Conservation (phyloP, 2,797 vertebrate species). For the Chromobotia macracanthus region DNA sequence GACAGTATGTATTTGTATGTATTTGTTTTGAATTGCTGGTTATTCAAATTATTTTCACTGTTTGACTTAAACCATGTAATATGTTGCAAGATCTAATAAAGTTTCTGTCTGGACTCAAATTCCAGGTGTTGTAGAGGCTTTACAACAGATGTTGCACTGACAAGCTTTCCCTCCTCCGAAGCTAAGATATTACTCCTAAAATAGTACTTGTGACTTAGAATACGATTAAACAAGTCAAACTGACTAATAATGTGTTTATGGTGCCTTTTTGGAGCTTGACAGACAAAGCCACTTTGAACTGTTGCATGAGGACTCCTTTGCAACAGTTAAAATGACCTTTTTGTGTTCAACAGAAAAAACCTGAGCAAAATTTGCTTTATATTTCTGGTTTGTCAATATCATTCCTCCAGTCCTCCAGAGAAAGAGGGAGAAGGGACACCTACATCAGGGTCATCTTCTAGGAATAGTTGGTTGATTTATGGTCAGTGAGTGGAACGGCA, state of each 20-base stretch:
- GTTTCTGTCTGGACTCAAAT: too few relatives aligned
- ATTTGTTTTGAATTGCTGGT: too few relatives aligned
- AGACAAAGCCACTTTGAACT: background rate
- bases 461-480: slow-evolving; percentile 53
- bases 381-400: slow-evolving; percentile 27
- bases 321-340: background rate
- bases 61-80: too few relatives aligned
- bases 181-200: too few relatives aligned
- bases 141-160: too few relatives aligned
- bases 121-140: too few relatives aligned
- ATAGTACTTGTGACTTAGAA: too few relatives aligned
- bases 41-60: too few relatives aligned
- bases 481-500: slow-evolving; percentile 51
- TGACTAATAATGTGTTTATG: background rate
- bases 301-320: background rate
- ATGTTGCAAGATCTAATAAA: too few relatives aligned
- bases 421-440: slow-evolving; percentile 23
- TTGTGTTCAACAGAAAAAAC: background rate
- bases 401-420: slow-evolving; percentile 14
- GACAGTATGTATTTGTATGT: too few relatives aligned
- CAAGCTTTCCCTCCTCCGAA: too few relatives aligned
- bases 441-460: slow-evolving; percentile 56
- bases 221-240: too few relatives aligned
- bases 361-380: background rate
- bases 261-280: background rate